phyloP scores from a whole-genome alignment of 2,797 vertebrate species.

The Atherinosoma microstoma region DNA sequence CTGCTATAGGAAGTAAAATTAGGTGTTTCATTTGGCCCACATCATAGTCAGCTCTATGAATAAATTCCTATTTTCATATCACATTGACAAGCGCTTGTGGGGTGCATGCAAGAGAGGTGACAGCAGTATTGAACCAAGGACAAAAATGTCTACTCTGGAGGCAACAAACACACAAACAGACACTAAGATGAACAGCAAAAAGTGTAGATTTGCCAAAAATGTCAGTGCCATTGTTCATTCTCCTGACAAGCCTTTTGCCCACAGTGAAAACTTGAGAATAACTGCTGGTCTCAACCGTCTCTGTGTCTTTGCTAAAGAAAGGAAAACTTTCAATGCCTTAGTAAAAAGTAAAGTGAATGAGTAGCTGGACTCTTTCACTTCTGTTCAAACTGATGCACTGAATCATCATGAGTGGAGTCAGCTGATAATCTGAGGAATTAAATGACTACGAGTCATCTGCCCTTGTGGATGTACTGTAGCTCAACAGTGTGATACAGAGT shows the following conservation, averaged over 20 bases:
- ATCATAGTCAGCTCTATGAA: constrained; percentile 36
- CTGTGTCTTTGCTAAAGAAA: constrained; percentile 17
- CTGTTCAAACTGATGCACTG: constrained; percentile 31
- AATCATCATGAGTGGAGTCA: constrained; percentile 39
- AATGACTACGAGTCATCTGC: constrained; percentile 46
- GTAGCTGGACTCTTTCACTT: constrained; percentile 28
- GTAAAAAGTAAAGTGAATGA: constrained; percentile 36
- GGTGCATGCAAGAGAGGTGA: constrained; percentile 44
- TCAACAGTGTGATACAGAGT: constrained; percentile 47
- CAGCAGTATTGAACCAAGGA: constrained; percentile 68
- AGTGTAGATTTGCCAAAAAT: constrained; percentile 36
- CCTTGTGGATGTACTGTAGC: constrained; percentile 24
- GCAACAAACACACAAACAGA: constrained; percentile 31
- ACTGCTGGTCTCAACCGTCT: constrained; percentile 16
- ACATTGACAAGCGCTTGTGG: constrained; percentile 35
- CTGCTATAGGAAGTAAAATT: constrained; percentile 16
- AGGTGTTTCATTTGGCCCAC: constrained; percentile 23
- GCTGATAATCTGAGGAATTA: constrained; percentile 61
- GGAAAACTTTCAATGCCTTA: neutral
- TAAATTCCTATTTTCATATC: constrained; percentile 23
- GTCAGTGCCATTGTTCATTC: constrained; percentile 38
- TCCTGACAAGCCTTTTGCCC: constrained; percentile 2
- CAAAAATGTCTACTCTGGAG: constrained; percentile 65
- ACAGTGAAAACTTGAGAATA: constrained; percentile 18
- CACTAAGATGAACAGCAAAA: constrained; percentile 10